Evolutionary conservation across 2,797 vertebrate species (phyloP), one percentile per base, ranked within the genome.

Genomic region (Sandelia bainsii): DNA sequence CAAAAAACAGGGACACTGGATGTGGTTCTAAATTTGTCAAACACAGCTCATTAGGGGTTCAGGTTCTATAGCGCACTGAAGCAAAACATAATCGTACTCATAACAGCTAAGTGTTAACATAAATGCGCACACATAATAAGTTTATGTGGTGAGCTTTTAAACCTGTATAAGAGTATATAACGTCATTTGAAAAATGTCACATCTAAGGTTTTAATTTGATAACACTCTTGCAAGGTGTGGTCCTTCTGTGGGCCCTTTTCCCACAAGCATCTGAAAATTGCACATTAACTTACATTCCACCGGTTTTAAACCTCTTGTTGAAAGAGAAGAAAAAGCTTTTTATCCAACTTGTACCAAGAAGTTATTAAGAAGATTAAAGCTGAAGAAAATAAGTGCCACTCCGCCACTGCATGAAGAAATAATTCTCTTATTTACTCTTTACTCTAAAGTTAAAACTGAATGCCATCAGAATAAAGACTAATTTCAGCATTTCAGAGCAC

Each of bases 311-410:
- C 29, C 64, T 72, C 46, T 58, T 72, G 70, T 54, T 63, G 23
- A 60, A 32, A 65, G 62, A 48, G 51, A 79, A 37, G 51, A 75
- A 79, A 67, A 50, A 25, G 23, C 7, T n/a, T 75, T 86, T 76
- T 71, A 37, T 64, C 58, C 69, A 72, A 70, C 59, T 64, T 60
- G 57, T 69, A 82, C 68, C 64, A 80, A 72, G 66, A 75, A 67
- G 59, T 83, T 82, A 73, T 72, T 84, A 82, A 87, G 70, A 58
- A 80, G 84, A 84, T 86, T 90, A 62, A 8, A 56, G 46, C 44
- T 39, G 42, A 64, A 27, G 40, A 62, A 81, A 75, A 75, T 52
- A 67, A 16, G 37, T 54, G 51, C 60, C 51, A 62, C 48, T 77
- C 16, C 72, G 59, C 57, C 27, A 45, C 2, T 69, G 50, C 42